Evolutionary conservation across 2,797 vertebrate genomes (phyloP), one percentile per base, ranked within the genome.

Genomic region (Anableps anableps): DNA sequence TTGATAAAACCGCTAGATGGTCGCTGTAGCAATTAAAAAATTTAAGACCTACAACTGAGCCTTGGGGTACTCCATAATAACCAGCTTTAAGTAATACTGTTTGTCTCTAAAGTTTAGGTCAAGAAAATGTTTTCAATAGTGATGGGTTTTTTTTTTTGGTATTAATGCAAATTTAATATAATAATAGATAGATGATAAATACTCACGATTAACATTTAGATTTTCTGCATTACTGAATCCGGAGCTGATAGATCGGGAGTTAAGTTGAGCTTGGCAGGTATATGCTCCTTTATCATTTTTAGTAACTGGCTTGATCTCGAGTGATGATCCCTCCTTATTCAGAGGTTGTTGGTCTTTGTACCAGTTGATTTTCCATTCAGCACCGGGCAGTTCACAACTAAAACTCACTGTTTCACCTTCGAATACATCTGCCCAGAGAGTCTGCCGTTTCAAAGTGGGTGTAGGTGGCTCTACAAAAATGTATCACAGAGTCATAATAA

Each of bases 301-400:
- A 53, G 0, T 2, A 55, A 72, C 43, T 0, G 41, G 2, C 0
- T 8, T 11, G 77, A 95, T 84, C 31, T 51, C 84, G 19, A 93
- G 80, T 21, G 0, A 23, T 4, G 82, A 1, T 2, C 29, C 23
- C 0, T 66, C 5, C 1, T 3, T 23, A 2, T 7, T n/a, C 6
- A 55, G 13, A 23, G 4, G 0, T 1, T 11, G 0, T 0, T 16
- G 0, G 36, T 83, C 7, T 81, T 1, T 86, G 83, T 86, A 83
- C 93, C 92, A 96, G 14, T 1, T 81, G 80, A 85, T 72, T 0
- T 0, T 80, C 94, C 93, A 95, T 1, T 77, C 51, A 19, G 79
- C 0, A 66, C 0, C 36, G 2, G 0, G 1, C 6, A 81, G 17
- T 0, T 66, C 29, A 88, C 95, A 95, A 0, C 0, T 8, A 1